Base-by-base conservation (phyloP, 2,888 invertebrate species). In the Troides oblongomaculatus region DNA sequence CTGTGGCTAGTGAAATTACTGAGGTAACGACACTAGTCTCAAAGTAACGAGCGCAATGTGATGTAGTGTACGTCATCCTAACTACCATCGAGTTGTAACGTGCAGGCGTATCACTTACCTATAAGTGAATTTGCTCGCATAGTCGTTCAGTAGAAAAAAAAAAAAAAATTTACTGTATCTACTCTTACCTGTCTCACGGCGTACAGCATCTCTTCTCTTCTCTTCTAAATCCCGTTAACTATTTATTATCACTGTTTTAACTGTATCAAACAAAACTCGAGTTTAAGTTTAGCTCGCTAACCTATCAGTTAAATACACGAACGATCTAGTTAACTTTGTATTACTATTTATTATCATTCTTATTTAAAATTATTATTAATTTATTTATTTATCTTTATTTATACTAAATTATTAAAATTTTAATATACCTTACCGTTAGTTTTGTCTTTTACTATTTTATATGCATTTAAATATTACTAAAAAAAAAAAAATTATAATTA, bases 141-240 rank as follows among this genome's bases (percentile, higher is more conserved):
- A 0, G 30, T 30, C 30, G 30, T 30, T 30, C 3, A 3, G 30
- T 30, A 5, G 4, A 30, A 30, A 4, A 3, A 30, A 30, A 30
- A 30, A 30, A 30, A 30, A 30, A 2, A 30, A 30, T 5, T 30
- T 30, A 30, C 7, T 39, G 8, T 59, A 12, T 62, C 68, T 64
- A 39, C 36, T 78, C 90, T 87, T 73, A 91, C 92, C 90, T 91
- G 92, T 84, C 92, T 86, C 8, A 92, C 91, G 21, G 92, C 91
- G 76, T 92, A 92, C 87, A 92, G 79, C 92, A 92, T 92, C 57
- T 69, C 59, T 68, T 79, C 76, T 84, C 81, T 78, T 76, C 66
- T 78, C 72, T 77, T 77, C 73, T 77, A 69, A 67, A 67, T 63
- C 12, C 58, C 12, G 62, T 72, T 71, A 71, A 62, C 69, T 64